Conservation (phyloP, 2,888 invertebrate species). For the Copidosoma aretas region DNA sequence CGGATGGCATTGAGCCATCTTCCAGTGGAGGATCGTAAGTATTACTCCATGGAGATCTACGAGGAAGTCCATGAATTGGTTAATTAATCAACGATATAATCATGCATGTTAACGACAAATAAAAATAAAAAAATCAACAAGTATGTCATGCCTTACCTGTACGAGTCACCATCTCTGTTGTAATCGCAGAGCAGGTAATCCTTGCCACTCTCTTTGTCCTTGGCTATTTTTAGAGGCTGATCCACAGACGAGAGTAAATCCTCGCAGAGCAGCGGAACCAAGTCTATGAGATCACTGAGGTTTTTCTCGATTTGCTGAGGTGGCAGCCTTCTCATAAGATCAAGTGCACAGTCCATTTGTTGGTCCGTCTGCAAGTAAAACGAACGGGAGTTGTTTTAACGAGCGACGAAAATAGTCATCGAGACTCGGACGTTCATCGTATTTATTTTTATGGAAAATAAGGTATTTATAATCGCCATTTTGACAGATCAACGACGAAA, state of each 20-base stretch:
- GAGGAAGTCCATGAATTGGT: background rate
- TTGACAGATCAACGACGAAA: constrained; percentile 36
- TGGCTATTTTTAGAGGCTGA: constrained; percentile 96
- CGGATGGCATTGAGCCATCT: constrained; percentile 98
- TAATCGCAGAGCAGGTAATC: constrained; percentile 99
- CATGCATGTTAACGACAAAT: background rate
- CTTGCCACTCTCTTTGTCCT: constrained; percentile 92
- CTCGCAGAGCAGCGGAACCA: constrained; percentile 95
- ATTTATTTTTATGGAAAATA: background rate
- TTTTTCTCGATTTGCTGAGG: constrained; percentile 99
- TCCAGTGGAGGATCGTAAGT: constrained; percentile 97
- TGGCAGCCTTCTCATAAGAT: constrained; percentile 97
- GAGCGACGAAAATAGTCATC: background rate
- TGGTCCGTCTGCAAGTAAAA: constrained; percentile 78
- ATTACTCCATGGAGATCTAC: constrained; percentile 97
- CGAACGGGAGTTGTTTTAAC: background rate
- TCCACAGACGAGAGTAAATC: constrained; percentile 96
- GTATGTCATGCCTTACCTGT: constrained; percentile 35
- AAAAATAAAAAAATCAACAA: constrained; percentile 16
- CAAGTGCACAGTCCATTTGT: constrained; percentile 98
- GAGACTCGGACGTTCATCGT: background rate
- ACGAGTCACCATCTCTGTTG: constrained; percentile 97
- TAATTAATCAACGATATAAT: constrained; percentile 2
- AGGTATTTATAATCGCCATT: constrained; percentile 31
- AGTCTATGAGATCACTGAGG: constrained; percentile 94